phyloP scores from a whole-genome alignment of 2,888 invertebrate species.

The Orthonychiurus folsomi region DNA sequence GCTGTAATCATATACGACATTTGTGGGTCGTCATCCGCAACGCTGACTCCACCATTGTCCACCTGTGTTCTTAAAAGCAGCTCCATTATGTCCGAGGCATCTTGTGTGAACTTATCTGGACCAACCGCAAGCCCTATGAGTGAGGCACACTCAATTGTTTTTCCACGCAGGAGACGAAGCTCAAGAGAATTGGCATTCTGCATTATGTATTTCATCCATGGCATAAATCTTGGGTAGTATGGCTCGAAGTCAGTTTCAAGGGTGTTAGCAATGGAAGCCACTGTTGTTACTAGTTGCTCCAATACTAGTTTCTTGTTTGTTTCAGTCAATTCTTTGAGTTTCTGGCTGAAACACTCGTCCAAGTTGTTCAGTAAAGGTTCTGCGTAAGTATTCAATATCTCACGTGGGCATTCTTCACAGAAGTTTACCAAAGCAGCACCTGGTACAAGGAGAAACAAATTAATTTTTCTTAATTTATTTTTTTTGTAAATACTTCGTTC shows the following conservation, averaged over 20 bases:
- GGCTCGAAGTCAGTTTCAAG: constrained; percentile 89
- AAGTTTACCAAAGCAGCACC: constrained; percentile 98
- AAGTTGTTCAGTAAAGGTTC: constrained; percentile 76
- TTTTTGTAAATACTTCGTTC: background rate
- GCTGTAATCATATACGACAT: constrained; percentile 96
- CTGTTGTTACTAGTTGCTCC: constrained; percentile 97
- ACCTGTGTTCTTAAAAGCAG: constrained; percentile 77
- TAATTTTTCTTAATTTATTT: background rate
- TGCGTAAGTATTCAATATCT: constrained; percentile 80
- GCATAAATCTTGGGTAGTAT: constrained; percentile 71
- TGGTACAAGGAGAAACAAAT: constrained; percentile 41
- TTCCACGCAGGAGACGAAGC: constrained; percentile 83
- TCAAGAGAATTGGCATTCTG: constrained; percentile 83
- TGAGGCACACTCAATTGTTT: constrained; percentile 98
- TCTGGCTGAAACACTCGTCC: constrained; percentile 76
- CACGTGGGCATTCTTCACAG: constrained; percentile 96
- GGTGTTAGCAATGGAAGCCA: constrained; percentile 96
- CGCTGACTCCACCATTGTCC: constrained; percentile 55
- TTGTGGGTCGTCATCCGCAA: constrained; percentile 93
- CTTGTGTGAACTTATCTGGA: constrained; percentile 48
- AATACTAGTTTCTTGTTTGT: constrained; percentile 91
- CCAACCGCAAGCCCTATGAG: constrained; percentile 67
- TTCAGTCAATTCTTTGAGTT: constrained; percentile 89
- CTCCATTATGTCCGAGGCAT: constrained; percentile 94
- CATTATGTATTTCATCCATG: constrained; percentile 89